Evolutionary conservation across 2,888 invertebrate species (phyloP).

Genomic region (Mayetiola destructor): DNA sequence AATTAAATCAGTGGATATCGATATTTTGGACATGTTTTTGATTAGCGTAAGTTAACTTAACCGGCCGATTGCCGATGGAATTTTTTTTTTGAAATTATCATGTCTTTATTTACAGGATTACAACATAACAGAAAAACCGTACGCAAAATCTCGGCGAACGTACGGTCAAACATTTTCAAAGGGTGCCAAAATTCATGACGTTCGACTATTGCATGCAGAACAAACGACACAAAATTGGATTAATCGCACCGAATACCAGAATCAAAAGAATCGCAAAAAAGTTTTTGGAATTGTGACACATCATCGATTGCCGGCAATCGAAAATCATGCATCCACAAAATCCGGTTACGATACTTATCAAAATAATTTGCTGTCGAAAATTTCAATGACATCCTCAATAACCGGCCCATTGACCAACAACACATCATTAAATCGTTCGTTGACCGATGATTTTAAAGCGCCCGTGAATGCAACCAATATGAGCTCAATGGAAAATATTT

Average conservation of each 20-base stretch:
- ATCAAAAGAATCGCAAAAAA: too few relatives aligned
- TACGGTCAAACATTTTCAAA: slow-evolving; percentile 26
- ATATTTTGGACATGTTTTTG: slow-evolving; percentile 34
- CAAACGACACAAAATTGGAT: slow-evolving; percentile 29
- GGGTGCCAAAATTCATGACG: slow-evolving; percentile 31
- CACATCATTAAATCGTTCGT: too few relatives aligned
- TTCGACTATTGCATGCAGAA: slow-evolving; percentile 32
- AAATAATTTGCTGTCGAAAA: too few relatives aligned
- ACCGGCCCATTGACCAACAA: too few relatives aligned
- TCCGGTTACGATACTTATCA: not conserved
- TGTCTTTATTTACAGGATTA: slow-evolving; percentile 27
- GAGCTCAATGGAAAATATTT: slow-evolving; percentile 16
- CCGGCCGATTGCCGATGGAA: not conserved
- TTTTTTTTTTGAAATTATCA: not conserved
- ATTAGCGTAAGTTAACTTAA: slow-evolving; percentile 30
- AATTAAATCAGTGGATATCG: slow-evolving; percentile 29
- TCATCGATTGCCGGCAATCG: not conserved
- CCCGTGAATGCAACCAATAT: too few relatives aligned
- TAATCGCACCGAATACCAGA: slow-evolving; percentile 16
- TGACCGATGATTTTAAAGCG: too few relatives aligned
- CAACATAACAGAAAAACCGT: slow-evolving; percentile 33
- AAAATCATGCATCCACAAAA: not conserved
- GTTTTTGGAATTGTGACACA: not conserved
- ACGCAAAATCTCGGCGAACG: slow-evolving; percentile 32
- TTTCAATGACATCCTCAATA: too few relatives aligned